A percentile compares a stretch with the other conserved stretches of the same genome.
Conservation (phyloP, 2,888 invertebrate genomes). For the Teleogryllus oceanicus region DNA sequence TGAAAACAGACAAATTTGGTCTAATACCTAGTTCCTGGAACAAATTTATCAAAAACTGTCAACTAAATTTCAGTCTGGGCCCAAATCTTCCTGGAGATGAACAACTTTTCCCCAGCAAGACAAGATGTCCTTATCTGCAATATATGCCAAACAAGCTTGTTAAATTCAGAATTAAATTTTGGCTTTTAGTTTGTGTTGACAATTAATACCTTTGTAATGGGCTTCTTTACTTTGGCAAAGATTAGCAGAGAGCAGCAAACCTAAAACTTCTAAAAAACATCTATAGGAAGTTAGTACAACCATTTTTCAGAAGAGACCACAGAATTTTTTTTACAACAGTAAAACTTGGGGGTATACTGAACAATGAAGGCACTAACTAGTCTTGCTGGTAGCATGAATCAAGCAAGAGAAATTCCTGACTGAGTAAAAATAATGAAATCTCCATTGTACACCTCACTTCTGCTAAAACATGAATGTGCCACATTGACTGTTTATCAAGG, state of each 20-base stretch:
- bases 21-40: too few relatives aligned
- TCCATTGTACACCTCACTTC: too few relatives aligned
- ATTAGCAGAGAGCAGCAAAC: conserved; percentile 36
- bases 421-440: too few relatives aligned
- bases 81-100: too few relatives aligned
- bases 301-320: conserved; percentile 39
- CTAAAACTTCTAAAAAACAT: conserved; percentile 39
- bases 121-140: conserved; percentile 41
- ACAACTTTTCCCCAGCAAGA: neutral
- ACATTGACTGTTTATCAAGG: too few relatives aligned
- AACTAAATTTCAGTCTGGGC: too few relatives aligned
- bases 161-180: conserved; percentile 44
- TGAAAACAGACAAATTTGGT: too few relatives aligned
- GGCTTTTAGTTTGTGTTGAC: conserved; percentile 40
- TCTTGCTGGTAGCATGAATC: too few relatives aligned
- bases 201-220: conserved; percentile 39
- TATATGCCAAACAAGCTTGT: conserved; percentile 43
- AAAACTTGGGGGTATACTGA: conserved; percentile 20
- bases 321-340: conserved; percentile 36
- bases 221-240: conserved; percentile 40
- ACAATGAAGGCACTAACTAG: too few relatives aligned
- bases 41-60: too few relatives aligned
- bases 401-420: too few relatives aligned
- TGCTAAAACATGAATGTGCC: too few relatives aligned
- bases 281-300: conserved; percentile 40